Percentiles rank a stretch among this genome's conserved stretches.
phyloP scores from a whole-genome alignment of 1,140 invertebrate species.

The Phortica variegata region DNA sequence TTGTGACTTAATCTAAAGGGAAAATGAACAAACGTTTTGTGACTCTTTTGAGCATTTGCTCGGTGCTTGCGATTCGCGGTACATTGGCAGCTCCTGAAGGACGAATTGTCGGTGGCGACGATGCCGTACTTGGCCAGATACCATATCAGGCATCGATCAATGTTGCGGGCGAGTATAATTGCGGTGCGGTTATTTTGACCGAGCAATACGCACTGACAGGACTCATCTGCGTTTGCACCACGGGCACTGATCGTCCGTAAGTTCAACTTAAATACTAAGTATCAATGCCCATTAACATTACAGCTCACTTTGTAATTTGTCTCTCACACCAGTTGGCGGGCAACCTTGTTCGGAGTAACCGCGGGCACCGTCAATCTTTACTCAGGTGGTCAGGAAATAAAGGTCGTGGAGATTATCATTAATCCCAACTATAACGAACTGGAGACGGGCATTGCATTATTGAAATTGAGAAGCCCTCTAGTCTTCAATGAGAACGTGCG shows the following conservation, averaged over 20 bases:
- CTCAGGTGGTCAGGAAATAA: conserved; percentile 28
- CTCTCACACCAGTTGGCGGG: conserved; percentile 26
- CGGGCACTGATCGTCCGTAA: conserved; percentile 31
- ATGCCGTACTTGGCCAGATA: conserved; percentile 36
- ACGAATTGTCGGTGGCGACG: conserved; percentile 37
- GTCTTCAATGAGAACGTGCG: conserved; percentile 24
- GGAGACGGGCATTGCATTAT: conserved; percentile 33
- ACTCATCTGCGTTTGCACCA: conserved; percentile 44
- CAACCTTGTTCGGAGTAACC: conserved; percentile 30
- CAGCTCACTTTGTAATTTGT: too few relatives aligned
- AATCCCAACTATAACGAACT: conserved; percentile 37
- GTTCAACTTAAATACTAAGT: background rate
- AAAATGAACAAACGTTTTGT: conserved; percentile 10
- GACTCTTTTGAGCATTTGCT: conserved; percentile 16
- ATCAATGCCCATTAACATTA: background rate
- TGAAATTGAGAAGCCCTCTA: conserved; percentile 29
- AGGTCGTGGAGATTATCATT: conserved; percentile 33
- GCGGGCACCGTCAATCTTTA: conserved; percentile 41
- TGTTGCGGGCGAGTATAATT: conserved; percentile 38
- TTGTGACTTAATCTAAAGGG: background rate
- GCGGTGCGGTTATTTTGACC: conserved; percentile 39
- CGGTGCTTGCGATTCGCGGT: conserved; percentile 11
- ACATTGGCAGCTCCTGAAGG: conserved; percentile 9
- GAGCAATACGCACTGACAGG: conserved; percentile 37
- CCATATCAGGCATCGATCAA: conserved; percentile 44